These are phyloP conservation scores for Ceratitis capitata DNA, from an alignment of 1,140 invertebrate species.

Conservation along the genomic window DNA sequence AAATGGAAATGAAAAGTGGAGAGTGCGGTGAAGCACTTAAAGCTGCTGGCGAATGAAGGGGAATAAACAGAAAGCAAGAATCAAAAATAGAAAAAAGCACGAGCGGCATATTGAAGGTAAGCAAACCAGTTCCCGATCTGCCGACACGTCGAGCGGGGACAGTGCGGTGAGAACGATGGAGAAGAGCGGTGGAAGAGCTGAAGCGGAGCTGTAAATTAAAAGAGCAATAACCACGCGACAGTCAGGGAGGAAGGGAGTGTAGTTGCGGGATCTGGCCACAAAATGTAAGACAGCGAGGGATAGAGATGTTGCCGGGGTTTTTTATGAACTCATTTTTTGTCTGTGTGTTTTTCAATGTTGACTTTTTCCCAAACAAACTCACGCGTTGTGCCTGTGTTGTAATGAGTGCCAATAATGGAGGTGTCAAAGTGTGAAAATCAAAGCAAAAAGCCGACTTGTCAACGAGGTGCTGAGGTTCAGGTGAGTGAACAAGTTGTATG, in stretches of 20 bases:
- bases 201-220: background rate
- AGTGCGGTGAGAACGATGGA: background rate
- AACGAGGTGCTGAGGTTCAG: background rate
- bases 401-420: background rate
- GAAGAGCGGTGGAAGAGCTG: background rate
- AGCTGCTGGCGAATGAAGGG: background rate
- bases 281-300: background rate
- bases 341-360: background rate
- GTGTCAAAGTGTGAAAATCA: conserved; percentile 4
- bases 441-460: background rate
- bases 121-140: background rate
- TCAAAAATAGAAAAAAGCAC: background rate
- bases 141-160: background rate
- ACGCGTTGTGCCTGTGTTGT: background rate
- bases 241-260: background rate
- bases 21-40: too few species aligned
- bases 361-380: background rate
- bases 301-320: background rate
- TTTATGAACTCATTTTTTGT: background rate
- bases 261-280: background rate
- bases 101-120: background rate
- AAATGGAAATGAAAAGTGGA: too few species aligned
- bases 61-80: background rate
- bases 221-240: background rate
- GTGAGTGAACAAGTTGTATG: background rate